Conservation (phyloP, 2,113 vertebrate species). For the Cynoglossus semilaevis region DNA sequence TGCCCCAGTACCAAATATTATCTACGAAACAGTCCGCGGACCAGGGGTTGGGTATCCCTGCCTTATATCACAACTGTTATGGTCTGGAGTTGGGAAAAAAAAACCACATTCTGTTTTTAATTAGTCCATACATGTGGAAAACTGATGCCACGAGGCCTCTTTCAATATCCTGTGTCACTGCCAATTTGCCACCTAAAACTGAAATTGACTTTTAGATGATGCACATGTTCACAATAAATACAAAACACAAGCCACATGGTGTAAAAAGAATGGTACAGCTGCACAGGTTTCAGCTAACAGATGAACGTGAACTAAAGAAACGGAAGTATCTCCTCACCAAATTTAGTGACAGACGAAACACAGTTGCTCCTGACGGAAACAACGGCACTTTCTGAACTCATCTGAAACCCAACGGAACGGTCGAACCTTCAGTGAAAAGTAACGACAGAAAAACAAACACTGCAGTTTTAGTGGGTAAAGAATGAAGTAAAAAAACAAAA, state of each 20-base stretch:
- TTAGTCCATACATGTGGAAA: conserved; percentile 31
- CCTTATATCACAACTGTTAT: conserved; percentile 12
- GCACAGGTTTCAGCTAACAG: conserved; percentile 11
- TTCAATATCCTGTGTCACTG: conserved; percentile 44
- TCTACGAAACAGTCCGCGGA: too few relatives aligned
- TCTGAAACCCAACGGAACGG: conserved; percentile 84
- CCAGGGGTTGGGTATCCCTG: too few relatives aligned
- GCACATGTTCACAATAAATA: conserved; percentile 42
- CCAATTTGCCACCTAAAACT: conserved; percentile 47
- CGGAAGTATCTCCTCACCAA: conserved; percentile 79
- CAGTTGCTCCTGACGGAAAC: conserved; percentile 83
- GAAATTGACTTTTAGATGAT: conserved; percentile 39
- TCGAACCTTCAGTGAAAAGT: conserved; percentile 78
- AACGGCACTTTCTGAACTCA: conserved; percentile 71
- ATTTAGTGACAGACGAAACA: conserved; percentile 79
- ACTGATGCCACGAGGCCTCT: conserved; percentile 34
- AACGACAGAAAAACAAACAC: conserved; percentile 31
- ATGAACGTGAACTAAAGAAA: neutral
- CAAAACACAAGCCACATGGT: conserved; percentile 44
- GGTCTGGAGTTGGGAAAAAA: neutral
- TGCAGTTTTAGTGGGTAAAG: neutral
- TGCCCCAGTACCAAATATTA: too few relatives aligned
- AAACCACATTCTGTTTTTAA: conserved; percentile 31
- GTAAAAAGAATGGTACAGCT: conserved; percentile 9
- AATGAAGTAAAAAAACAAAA: conserved; percentile 22